Conservation (phyloP, 1,140 invertebrate genomes). For the Lepidotrigona ventralis region DNA sequence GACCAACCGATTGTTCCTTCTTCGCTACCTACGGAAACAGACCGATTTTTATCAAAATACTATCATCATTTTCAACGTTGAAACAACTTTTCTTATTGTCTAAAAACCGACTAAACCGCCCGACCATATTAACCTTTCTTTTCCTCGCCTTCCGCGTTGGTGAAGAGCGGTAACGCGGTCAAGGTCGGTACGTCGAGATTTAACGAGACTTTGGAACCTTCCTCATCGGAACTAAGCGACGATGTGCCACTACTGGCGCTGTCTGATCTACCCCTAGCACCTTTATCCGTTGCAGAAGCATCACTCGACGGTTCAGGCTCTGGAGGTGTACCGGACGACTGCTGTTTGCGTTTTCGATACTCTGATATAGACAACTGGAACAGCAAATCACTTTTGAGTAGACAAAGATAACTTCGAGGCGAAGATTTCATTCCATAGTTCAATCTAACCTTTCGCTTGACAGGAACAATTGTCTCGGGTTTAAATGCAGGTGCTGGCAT, state of each 20-base stretch:
- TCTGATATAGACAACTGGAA: conserved; percentile 86
- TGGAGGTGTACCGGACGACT: conserved; percentile 74
- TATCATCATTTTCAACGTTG: neutral
- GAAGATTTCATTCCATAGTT: conserved; percentile 57
- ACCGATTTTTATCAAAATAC: neutral
- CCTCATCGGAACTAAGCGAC: conserved; percentile 81
- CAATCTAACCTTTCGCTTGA: conserved; percentile 80
- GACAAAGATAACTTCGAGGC: conserved; percentile 27
- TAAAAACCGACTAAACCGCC: neutral
- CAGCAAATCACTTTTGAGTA: conserved; percentile 1
- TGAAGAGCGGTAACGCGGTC: conserved; percentile 75
- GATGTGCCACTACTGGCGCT: conserved; percentile 81
- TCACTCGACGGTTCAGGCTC: conserved; percentile 74
- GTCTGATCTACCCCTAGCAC: conserved; percentile 76
- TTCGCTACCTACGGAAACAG: conserved; percentile 67
- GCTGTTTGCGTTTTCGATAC: conserved; percentile 85
- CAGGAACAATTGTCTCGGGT: conserved; percentile 66
- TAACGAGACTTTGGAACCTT: conserved; percentile 69
- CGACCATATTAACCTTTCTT: conserved; percentile 73
- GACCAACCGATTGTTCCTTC: conserved; percentile 77
- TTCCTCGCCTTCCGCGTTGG: conserved; percentile 72
- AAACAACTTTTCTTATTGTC: neutral
- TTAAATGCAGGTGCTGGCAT: conserved; percentile 67
- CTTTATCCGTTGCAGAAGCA: conserved; percentile 73
- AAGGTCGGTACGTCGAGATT: conserved; percentile 69